Evolutionary conservation across 2,888 invertebrate genomes (phyloP), one percentile per base, ranked within the genome.

Genomic region (Sicus ferrugineus): DNA sequence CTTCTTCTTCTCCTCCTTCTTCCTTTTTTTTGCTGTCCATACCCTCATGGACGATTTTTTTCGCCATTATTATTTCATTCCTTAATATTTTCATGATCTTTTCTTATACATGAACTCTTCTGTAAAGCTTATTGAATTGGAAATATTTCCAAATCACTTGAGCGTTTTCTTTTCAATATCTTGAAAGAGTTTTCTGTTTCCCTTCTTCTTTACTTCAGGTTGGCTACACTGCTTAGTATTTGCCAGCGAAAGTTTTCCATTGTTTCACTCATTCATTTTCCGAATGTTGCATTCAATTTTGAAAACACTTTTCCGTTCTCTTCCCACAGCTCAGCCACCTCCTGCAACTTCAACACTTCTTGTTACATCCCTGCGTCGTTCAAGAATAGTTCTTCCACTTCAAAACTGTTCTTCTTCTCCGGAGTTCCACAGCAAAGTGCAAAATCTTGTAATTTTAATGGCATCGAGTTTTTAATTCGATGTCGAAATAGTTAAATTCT

Each of bases 371-470:
- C 19, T 28, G 11, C 26, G 31, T 19, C 59, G 16, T 59, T 34
- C 19, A 11, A 16, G 6, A 9, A n/a, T 14, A 2, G 14, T 28
- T 6, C 16, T 31, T 16, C 34, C 59, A n/a, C 11, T 42, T 9
- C 23, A 19, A 9, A 2, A 23, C 11, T 16, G 23, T 11, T 11
- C 31, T 26, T 64, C 19, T 50, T 63, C 63, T 28, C 14, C 48
- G 31, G 50, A 64, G 52, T 64, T 64, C 31, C 34, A 19, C 23
- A 21, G n/a, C 46, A 66, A 56, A 66, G 66, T 66, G 66, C 56
- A 66, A 66, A 66, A 42, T 28, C 66, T 66, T 66, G 66, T 66
- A 66, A 56, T 66, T 66, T 56, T 66, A 66, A 66, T 66, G 58
- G 66, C 14, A 42, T 56, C 46, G 54, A 56, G 56, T 46, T 38